phyloP scores from a whole-genome alignment of 1,140 invertebrate genomes.

The Dermatophagoides farinae region DNA sequence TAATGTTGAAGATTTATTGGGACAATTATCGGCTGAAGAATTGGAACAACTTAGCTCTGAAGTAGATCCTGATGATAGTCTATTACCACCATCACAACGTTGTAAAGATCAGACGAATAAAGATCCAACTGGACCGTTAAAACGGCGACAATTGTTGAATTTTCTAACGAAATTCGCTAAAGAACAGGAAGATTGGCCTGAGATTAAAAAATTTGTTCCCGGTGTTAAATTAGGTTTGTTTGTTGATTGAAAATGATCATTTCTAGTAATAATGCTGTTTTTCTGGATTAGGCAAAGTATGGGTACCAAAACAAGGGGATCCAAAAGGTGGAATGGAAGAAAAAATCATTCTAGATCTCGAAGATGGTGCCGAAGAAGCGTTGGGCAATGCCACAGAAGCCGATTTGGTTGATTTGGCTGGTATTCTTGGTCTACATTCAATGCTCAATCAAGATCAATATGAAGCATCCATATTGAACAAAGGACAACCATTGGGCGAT shows the following conservation, averaged over 20 bases:
- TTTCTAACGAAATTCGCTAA: conserved; percentile 82
- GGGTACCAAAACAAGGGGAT: conserved; percentile 51
- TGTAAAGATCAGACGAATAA: conserved; percentile 89
- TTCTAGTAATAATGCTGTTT: background rate
- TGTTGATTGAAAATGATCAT: background rate
- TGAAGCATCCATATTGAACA: conserved; percentile 79
- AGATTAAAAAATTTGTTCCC: conserved; percentile 74
- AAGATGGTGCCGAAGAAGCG: conserved; percentile 89
- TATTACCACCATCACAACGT: conserved; percentile 83
- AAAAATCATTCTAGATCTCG: conserved; percentile 64
- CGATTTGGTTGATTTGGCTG: conserved; percentile 96
- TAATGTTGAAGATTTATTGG: conserved; percentile 85
- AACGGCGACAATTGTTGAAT: conserved; percentile 86
- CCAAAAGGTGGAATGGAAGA: conserved; percentile 33
- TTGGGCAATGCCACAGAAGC: conserved; percentile 73
- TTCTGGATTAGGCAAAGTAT: conserved; percentile 31
- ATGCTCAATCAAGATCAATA: conserved; percentile 99
- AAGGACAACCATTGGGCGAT: conserved; percentile 41
- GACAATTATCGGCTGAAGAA: conserved; percentile 81
- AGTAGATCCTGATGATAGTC: conserved; percentile 94
- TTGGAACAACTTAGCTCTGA: conserved; percentile 91
- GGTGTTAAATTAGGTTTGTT: conserved; percentile 64
- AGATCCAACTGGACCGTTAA: conserved; percentile 75
- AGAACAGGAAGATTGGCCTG: conserved; percentile 90
- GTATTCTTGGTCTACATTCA: conserved; percentile 96